Percentiles rank a stretch among this genome's conserved stretches.
These are phyloP conservation scores for Pollenia griseotomentosa DNA, from an alignment of 2,888 invertebrate species.

Conservation along the genomic window DNA sequence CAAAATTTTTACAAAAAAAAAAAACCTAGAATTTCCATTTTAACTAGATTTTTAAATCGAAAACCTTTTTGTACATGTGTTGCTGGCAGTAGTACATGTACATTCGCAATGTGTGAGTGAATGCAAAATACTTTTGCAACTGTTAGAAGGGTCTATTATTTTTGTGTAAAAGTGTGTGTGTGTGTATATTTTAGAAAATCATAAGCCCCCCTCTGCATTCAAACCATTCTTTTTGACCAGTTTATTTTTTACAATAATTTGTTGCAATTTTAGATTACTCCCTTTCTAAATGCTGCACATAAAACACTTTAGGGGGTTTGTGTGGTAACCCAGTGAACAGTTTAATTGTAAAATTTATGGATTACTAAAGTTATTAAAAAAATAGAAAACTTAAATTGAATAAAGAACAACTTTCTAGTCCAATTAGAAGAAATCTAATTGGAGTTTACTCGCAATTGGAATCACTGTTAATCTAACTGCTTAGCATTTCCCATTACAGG, in stretches of 20 bases:
- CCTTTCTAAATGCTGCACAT: not conserved
- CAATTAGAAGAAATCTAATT: no score
- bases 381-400: no score
- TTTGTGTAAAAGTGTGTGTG: not conserved
- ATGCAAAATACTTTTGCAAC: not conserved
- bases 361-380: no score
- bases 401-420: no score
- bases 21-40: conserved; percentile 1
- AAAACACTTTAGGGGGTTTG: conserved; percentile 23
- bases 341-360: not conserved
- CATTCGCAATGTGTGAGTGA: not conserved
- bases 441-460: no score
- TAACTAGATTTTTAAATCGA: conserved; percentile 34
- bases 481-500: no score
- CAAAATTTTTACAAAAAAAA: not conserved
- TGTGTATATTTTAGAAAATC: conserved; percentile 18
- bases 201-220: not conserved
- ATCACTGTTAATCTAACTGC: no score
- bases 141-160: not conserved
- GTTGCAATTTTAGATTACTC: conserved; percentile 4
- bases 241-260: conserved; percentile 50
- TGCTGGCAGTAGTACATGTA: not conserved
- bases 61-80: conserved; percentile 11
- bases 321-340: conserved; percentile 32
- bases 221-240: conserved; percentile 7